phyloP scores from a whole-genome alignment of 2,888 invertebrate species.

The Amphipoea oculea region DNA sequence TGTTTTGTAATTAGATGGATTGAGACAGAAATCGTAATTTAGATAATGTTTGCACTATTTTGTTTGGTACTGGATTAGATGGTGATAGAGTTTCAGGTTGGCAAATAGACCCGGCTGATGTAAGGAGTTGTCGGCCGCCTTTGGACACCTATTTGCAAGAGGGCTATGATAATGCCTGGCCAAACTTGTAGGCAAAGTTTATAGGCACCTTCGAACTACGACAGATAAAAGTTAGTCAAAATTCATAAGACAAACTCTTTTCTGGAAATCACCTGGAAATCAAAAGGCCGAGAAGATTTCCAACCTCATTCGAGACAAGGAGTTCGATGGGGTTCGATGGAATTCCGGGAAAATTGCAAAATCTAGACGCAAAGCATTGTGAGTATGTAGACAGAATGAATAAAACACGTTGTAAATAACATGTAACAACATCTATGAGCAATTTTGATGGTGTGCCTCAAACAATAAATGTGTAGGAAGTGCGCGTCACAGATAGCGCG shows the following conservation, averaged over 20 bases:
- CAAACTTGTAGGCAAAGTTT: neutral
- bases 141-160: too few relatives aligned
- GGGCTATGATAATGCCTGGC: neutral
- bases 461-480: constrained; percentile 60
- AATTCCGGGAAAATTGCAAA: neutral
- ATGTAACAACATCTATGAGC: constrained; percentile 19
- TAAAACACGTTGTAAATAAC: neutral
- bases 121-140: neutral
- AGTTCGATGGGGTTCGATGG: neutral
- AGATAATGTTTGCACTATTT: constrained; percentile 41
- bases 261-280: neutral
- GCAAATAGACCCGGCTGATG: neutral
- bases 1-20: constrained; percentile 61
- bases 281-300: too few relatives aligned
- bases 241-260: neutral
- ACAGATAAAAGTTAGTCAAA: neutral
- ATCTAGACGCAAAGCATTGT: neutral
- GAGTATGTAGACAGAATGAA: neutral
- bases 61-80: neutral
- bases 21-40: constrained; percentile 49
- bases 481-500: constrained; percentile 55
- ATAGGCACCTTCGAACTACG: neutral
- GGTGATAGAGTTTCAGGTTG: neutral
- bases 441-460: constrained; percentile 48
- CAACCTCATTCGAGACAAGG: neutral